phyloP scores from a whole-genome alignment of 64 coral and sea anemone species.

The Montipora capricornis region DNA sequence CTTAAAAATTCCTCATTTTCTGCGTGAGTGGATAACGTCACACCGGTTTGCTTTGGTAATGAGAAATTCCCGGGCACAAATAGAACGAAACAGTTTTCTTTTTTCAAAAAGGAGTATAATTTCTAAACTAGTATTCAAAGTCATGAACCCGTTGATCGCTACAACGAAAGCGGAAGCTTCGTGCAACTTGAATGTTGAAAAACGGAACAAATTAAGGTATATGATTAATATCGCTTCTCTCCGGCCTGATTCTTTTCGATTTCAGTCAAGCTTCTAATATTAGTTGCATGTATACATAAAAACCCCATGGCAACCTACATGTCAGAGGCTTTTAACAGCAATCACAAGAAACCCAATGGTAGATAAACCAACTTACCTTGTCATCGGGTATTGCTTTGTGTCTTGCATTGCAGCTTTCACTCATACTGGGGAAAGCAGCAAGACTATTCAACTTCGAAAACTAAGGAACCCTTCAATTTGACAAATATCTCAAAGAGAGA shows the following conservation, averaged over 20 bases:
- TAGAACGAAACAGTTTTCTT: no score
- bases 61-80: no score
- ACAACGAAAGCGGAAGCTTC: no score
- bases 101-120: no score
- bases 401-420: conserved; percentile 33
- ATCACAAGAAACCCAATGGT: neutral
- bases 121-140: no score
- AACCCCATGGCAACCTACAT: neutral
- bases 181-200: neutral
- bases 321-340: neutral
- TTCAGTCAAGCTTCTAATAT: neutral
- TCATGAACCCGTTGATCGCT: no score
- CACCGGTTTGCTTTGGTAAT: no score
- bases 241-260: neutral
- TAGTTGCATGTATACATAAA: neutral
- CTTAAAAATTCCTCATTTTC: no score
- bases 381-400: conserved; percentile 77
- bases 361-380: conserved; percentile 53
- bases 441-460: conserved; percentile 32
- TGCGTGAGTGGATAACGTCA: no score
- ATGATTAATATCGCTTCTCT: neutral
- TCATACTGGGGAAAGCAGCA: conserved; percentile 20
- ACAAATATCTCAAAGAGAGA: neutral
- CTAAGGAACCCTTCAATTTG: conserved; percentile 36
- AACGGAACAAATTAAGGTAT: neutral